A percentile compares a stretch with the other conserved stretches of the same genome.
These are phyloP conservation scores for Rhabdomys pumilio DNA, from an alignment of 2,797 vertebrate species.

Conservation along the genomic window DNA sequence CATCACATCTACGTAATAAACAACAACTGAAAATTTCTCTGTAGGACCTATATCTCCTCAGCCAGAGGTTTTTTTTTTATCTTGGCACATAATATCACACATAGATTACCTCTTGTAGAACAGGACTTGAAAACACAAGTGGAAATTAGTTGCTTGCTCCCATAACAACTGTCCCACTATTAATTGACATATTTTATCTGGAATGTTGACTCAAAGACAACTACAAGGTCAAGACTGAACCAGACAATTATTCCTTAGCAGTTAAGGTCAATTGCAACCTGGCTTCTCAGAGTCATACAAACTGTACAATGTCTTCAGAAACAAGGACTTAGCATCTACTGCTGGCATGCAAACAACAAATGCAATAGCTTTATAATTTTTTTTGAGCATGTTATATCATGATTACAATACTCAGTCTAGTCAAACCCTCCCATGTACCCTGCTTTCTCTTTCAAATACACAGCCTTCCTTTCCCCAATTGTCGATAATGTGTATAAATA, in stretches of 20 bases:
- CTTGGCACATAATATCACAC: not conserved
- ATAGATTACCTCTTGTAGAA: not conserved
- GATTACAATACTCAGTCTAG: not conserved
- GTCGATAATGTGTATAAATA: not conserved
- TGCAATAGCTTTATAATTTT: not conserved
- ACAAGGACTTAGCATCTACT: not conserved
- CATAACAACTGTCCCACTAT: not conserved
- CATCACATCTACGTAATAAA: not conserved
- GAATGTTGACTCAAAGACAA: not conserved
- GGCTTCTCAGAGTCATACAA: no score
- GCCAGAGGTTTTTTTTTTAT: not conserved
- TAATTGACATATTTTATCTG: not conserved
- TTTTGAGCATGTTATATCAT: not conserved
- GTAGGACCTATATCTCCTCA: not conserved
- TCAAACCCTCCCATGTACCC: not conserved
- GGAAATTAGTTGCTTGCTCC: not conserved
- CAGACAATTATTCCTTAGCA: not conserved
- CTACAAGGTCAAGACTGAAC: not conserved
- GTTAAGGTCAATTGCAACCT: not conserved
- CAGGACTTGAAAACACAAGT: not conserved
- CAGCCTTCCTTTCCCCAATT: not conserved
- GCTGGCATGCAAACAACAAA: not conserved
- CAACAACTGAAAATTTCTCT: not conserved
- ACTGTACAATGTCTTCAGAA: not conserved
- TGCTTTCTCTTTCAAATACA: not conserved